Evolutionary conservation across 1,140 invertebrate species (phyloP), one percentile per base, ranked within the genome.

Genomic region (Drosophila triauraria): DNA sequence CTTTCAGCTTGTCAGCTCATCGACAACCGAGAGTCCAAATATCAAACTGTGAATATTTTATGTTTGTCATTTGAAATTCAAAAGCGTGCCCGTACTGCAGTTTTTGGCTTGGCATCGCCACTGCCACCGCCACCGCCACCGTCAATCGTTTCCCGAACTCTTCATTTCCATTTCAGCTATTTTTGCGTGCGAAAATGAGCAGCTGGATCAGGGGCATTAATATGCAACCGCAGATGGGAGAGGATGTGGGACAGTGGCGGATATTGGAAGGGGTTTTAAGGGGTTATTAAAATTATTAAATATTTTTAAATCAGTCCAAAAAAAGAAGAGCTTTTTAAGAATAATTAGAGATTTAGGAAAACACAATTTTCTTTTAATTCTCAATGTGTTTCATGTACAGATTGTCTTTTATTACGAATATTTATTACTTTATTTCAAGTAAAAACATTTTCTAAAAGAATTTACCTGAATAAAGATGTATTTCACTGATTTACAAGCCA

Each of bases 1-100:
- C 62, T 63, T 43, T n/a, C 53, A 40, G 53, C 53, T 59, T 69
- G 63, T 54, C 53, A 40, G 53, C 62, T 58, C 56, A 72, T 78
- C 75, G 53, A 23, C 82, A 70, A 74, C 81, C 68, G 38, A 72
- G 81, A 72, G 81, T 54, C 35, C 77, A 84, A 85, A 84, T 85
- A 84, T 80, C 82, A 84, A 80, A 80, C 77, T 80, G 75, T 84
- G 82, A 75, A 84, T 84, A 84, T 84, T 84, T 84, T 84, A 84
- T 67, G 72, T 69, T 83, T 84, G 82, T 84, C 82, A 85, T 85
- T 85, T 84, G 82, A 85, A 83, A 84, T 84, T 84, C 77, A 80
- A 84, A 84, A 80, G 82, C 82, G 77, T 78, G 75, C 62, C 68
- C 43, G 43, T 35, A 47, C 30, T 58, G 53, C 76, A 63, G 44